These are phyloP conservation scores for Melieria picta DNA, from an alignment of 2,888 invertebrate species.

Conservation along the genomic window DNA sequence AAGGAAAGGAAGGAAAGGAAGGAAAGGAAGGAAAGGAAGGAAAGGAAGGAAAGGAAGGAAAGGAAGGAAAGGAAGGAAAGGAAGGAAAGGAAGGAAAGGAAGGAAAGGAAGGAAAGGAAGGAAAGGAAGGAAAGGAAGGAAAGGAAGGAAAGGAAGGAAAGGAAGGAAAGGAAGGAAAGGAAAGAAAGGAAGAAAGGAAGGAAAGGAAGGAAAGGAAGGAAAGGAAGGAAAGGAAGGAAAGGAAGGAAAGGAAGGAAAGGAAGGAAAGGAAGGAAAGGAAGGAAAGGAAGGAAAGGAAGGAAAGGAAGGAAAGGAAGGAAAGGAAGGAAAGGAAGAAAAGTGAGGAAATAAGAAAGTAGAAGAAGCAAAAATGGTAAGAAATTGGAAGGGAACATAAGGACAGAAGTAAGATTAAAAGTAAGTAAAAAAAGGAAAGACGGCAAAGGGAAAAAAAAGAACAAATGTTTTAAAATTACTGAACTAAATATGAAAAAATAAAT, in stretches of 20 bases:
- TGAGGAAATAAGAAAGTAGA: not conserved
- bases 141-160: not conserved
- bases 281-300: no score
- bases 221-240: not conserved
- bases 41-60: conserved; percentile 1
- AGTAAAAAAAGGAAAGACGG: not conserved
- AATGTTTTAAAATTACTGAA: no score
- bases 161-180: not conserved
- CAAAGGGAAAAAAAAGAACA: not conserved
- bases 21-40: not conserved
- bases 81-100: not conserved
- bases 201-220: not conserved
- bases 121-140: conserved; percentile 6
- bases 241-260: no score
- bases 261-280: no score
- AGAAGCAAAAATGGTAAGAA: not conserved
- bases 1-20: not conserved
- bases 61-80: not conserved
- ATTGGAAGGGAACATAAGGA: not conserved
- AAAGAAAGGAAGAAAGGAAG: not conserved
- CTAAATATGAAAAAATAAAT: no score
- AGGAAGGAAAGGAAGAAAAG: not conserved
- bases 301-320: no score
- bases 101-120: not conserved
- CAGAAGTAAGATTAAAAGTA: not conserved